Percentiles rank a stretch among this genome's conserved stretches.
phyloP scores from a whole-genome alignment of 2,113 vertebrate species.

The Gopherus flavomarginatus region DNA sequence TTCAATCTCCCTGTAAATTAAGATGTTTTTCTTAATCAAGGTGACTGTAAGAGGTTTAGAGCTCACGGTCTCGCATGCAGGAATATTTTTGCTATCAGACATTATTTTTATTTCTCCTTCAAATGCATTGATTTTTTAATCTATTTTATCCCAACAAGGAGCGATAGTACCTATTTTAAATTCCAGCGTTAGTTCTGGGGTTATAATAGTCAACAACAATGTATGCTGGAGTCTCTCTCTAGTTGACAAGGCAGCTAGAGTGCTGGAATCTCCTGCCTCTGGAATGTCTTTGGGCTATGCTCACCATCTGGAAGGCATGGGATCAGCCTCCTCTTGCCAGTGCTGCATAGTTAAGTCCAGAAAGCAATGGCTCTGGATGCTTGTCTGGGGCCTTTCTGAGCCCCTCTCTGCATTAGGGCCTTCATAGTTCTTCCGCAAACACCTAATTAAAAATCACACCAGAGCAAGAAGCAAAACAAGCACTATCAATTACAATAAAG shows the following conservation, averaged over 20 bases:
- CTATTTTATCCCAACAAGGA: conserved; percentile 17
- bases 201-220: background rate
- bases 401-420: background rate
- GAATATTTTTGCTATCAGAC: background rate
- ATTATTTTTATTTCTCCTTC: conserved; percentile 55
- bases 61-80: background rate
- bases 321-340: background rate
- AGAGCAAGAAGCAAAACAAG: fast-evolving
- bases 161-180: conserved; percentile 46
- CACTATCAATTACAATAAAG: background rate
- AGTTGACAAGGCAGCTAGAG: background rate
- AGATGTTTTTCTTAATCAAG: conserved; percentile 22
- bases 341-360: background rate
- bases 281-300: background rate
- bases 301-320: background rate
- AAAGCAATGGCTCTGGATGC: background rate
- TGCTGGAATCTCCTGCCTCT: background rate
- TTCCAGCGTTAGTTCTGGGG: background rate
- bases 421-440: background rate
- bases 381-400: background rate
- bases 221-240: background rate
- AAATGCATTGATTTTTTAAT: conserved; percentile 52
- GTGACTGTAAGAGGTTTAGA: conserved; percentile 21
- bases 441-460: background rate
- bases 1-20: background rate